phyloP scores from a whole-genome alignment of 2,113 vertebrate species.

The Melanerpes formicivorus region DNA sequence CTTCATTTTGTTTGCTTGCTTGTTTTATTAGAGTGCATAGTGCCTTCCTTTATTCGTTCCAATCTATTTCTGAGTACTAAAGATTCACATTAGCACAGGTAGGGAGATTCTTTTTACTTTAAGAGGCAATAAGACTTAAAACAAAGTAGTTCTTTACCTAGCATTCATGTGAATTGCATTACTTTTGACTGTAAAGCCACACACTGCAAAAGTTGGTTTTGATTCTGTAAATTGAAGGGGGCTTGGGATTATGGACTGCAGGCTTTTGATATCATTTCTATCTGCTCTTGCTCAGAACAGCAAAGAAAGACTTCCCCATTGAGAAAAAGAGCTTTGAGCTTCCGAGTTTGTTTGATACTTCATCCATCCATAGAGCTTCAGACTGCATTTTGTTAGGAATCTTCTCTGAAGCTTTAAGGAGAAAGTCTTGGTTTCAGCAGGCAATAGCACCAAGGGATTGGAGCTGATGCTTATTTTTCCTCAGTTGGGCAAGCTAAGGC shows the following conservation, averaged over 20 bases:
- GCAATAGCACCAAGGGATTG: not conserved
- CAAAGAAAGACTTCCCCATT: not conserved
- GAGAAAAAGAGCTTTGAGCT: slow-evolving; percentile 16
- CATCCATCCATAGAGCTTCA: not conserved
- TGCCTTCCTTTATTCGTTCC: not conserved
- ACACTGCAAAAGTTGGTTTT: not conserved
- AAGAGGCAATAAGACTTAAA: not conserved
- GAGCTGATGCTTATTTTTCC: not conserved
- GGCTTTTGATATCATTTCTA: not conserved
- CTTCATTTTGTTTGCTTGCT: not conserved
- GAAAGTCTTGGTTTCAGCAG: not conserved
- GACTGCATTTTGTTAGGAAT: slow-evolving; percentile 17
- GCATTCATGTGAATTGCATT: not conserved
- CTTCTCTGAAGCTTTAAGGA: not conserved
- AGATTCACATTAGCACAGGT: not conserved
- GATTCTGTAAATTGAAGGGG: not conserved
- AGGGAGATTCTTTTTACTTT: not conserved
- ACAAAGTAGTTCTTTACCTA: not conserved
- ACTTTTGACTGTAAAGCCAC: not conserved
- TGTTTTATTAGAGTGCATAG: not conserved
- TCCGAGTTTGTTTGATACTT: not conserved
- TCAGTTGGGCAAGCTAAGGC: not conserved
- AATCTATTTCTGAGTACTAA: not conserved
- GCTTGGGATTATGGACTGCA: not conserved
- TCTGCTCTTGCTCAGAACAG: not conserved